Conservation (phyloP, 2,888 invertebrate species). For the Phasia obesa region DNA sequence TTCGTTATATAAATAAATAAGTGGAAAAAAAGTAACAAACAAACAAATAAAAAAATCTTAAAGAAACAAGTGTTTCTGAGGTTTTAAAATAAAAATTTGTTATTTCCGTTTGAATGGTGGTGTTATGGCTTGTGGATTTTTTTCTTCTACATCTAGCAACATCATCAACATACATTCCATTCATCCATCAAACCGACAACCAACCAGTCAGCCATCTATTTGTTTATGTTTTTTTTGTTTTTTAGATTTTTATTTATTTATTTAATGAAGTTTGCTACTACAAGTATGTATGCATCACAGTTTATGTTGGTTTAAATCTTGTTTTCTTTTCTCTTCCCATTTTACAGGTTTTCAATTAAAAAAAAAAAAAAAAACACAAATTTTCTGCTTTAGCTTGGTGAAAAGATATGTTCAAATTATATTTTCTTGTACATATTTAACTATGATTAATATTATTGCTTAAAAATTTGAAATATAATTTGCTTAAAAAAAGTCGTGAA, state of each 20-base stretch:
- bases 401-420: constrained; percentile 38
- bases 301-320: constrained; percentile 45
- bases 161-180: constrained; percentile 2
- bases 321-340: constrained; percentile 7
- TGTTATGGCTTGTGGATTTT: constrained; percentile 14
- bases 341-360: constrained; percentile 19
- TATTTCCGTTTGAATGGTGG: constrained; percentile 67
- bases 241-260: constrained; percentile 27
- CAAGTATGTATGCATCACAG: background rate
- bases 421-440: no score
- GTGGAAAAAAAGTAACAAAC: constrained; percentile 4
- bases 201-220: background rate
- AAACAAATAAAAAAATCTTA: constrained; percentile 29
- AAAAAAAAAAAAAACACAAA: background rate
- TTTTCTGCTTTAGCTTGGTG: constrained; percentile 31
- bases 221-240: constrained; percentile 18
- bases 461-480: no score
- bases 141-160: constrained; percentile 10
- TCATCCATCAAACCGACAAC: constrained; percentile 2
- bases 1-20: constrained; percentile 15
- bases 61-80: constrained; percentile 63
- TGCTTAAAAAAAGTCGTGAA: no score
- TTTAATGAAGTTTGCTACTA: constrained; percentile 49
- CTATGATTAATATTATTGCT: no score
- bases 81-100: constrained; percentile 68